Conservation (phyloP, 2,888 invertebrate species). For the Aleiodes leptofemur region DNA sequence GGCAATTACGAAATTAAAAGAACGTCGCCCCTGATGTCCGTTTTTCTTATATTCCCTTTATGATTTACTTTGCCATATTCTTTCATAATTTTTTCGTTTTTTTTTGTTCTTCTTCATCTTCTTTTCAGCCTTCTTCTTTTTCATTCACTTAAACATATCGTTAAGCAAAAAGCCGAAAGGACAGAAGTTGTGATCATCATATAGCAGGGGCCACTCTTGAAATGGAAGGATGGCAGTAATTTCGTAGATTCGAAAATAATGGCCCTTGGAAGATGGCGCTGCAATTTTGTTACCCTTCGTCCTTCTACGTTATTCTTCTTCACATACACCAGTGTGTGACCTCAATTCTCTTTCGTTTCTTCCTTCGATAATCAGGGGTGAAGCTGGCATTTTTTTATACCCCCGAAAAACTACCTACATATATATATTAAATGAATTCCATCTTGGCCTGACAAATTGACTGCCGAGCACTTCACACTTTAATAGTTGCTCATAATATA, state of each 20-base stretch:
- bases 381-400: constrained; percentile 39
- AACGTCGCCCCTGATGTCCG: constrained; percentile 50
- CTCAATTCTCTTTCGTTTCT: constrained; percentile 38
- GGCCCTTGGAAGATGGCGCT: constrained; percentile 60
- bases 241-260: constrained; percentile 68
- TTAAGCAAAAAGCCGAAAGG: constrained; percentile 53
- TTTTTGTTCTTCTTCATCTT: neutral
- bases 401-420: constrained; percentile 31
- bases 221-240: constrained; percentile 64
- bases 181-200: constrained; percentile 60
- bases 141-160: constrained; percentile 51
- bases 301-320: too few species aligned
- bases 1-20: constrained; percentile 57
- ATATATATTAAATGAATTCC: constrained; percentile 53
- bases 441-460: constrained; percentile 2
- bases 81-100: neutral
- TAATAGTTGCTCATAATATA: too few species aligned
- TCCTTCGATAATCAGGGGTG: constrained; percentile 50
- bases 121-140: neutral
- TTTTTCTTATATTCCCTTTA: constrained; percentile 16
- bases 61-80: constrained; percentile 18
- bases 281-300: constrained; percentile 51
- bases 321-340: neutral
- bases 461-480: too few species aligned
- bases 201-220: constrained; percentile 50